Conservation (phyloP, 2,888 invertebrate species). For the Dascillus cervinus region DNA sequence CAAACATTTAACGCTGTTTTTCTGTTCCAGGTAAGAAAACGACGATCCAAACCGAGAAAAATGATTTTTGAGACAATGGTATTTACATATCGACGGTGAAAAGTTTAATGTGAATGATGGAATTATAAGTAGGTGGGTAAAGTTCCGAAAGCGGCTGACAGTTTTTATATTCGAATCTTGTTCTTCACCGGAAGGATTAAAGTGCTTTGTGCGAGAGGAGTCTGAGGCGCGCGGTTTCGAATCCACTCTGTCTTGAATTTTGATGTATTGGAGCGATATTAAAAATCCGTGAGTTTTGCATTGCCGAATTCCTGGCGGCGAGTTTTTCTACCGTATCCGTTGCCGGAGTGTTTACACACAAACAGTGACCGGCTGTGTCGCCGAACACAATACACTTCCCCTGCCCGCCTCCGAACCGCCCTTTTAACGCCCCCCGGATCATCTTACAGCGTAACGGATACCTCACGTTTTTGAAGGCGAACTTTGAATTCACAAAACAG, state of each 20-base stretch:
- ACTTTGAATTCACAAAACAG: too few relatives aligned
- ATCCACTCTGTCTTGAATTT: slow-evolving; percentile 19
- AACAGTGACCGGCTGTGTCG: slow-evolving; percentile 18
- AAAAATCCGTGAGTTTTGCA: too few relatives aligned
- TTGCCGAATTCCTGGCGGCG: too few relatives aligned
- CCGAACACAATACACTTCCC: slow-evolving; percentile 19
- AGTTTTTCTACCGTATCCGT: too few relatives aligned
- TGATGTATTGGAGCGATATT: too few relatives aligned
- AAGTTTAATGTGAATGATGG: slow-evolving; percentile 17
- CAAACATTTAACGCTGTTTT: too few relatives aligned
- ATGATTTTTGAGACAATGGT: too few relatives aligned
- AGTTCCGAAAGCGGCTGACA: slow-evolving; percentile 17
- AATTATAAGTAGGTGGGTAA: slow-evolving; percentile 21
- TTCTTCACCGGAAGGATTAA: slow-evolving; percentile 23
- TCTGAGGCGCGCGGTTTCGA: slow-evolving; percentile 14
- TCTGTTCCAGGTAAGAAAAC: too few relatives aligned
- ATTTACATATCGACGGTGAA: slow-evolving; percentile 15
- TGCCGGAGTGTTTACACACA: slow-evolving; percentile 19
- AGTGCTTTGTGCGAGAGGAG: slow-evolving; percentile 22
- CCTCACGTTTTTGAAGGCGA: too few relatives aligned
- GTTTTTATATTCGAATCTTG: slow-evolving; percentile 22
- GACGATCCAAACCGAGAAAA: slow-evolving; percentile 18
- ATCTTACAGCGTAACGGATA: slow-evolving; percentile 15
- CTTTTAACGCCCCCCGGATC: slow-evolving; percentile 17
- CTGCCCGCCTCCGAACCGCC: slow-evolving; percentile 17